A percentile compares a stretch with the other conserved stretches of the same genome.
These are phyloP conservation scores for Sceliomorpha sp. DNA, from an alignment of 2,888 invertebrate genomes.

Conservation along the genomic window DNA sequence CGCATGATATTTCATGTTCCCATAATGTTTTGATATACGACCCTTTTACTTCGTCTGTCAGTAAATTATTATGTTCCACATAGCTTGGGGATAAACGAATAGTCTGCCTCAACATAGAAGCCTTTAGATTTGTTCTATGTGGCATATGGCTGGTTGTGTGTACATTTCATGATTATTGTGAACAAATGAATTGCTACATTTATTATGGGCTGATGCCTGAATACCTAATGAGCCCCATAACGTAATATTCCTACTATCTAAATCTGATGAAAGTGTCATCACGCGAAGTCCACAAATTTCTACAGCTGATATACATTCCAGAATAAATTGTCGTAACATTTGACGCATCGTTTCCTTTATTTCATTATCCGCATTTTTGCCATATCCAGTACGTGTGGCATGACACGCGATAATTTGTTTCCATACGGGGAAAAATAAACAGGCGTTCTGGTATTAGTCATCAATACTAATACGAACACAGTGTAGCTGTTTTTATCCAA, in stretches of 20 bases:
- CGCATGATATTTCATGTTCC: conserved; percentile 17
- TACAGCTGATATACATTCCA: background rate
- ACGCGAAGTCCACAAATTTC: conserved; percentile 1
- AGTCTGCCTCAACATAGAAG: background rate
- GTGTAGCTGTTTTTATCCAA: too few species aligned
- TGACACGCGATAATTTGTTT: too few species aligned
- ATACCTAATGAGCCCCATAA: conserved; percentile 1
- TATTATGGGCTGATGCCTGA: background rate
- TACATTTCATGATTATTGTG: conserved; percentile 3
- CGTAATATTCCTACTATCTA: background rate
- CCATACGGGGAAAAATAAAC: too few species aligned
- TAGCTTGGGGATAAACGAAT: conserved; percentile 1
- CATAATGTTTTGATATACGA: conserved; percentile 10
- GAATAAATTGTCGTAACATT: background rate
- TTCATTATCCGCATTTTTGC: too few species aligned
- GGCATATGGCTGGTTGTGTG: conserved; percentile 1
- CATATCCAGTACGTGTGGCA: too few species aligned
- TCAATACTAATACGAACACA: too few species aligned
- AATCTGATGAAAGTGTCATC: background rate
- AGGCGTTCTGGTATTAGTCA: too few species aligned
- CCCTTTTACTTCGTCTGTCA: background rate
- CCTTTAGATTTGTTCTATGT: conserved; percentile 8
- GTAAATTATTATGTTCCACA: conserved; percentile 1
- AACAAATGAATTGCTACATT: conserved; percentile 1
- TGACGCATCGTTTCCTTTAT: background rate